These are phyloP conservation scores for Nyleta sp. DNA, from an alignment of 2,888 invertebrate genomes.

Conservation along the genomic window DNA sequence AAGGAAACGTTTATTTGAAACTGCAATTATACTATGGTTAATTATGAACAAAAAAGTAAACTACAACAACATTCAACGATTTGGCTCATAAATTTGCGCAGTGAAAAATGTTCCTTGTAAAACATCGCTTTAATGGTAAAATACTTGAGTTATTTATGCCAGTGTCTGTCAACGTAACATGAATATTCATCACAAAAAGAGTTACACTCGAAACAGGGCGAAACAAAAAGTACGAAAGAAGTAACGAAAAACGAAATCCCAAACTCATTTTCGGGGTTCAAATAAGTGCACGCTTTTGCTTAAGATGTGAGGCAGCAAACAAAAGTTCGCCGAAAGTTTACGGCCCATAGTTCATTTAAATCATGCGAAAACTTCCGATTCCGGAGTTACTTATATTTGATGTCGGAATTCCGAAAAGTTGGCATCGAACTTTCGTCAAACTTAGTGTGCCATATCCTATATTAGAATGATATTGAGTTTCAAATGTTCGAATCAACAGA, in stretches of 20 bases:
- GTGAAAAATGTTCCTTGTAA: conserved; percentile 25
- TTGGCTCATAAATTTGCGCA: conserved; percentile 16
- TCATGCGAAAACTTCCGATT: conserved; percentile 59
- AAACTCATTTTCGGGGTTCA: conserved; percentile 1
- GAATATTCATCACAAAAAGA: conserved; percentile 26
- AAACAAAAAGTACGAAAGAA: conserved; percentile 1
- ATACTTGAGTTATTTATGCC: conserved; percentile 43
- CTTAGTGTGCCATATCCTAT: conserved; percentile 16
- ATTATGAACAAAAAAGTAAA: conserved; percentile 22
- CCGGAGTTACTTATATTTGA: conserved; percentile 50
- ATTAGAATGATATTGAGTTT: conserved; percentile 45
- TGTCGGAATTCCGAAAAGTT: conserved; percentile 30
- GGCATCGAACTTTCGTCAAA: conserved; percentile 47
- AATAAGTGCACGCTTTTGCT: conserved; percentile 19
- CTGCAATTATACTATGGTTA: no score
- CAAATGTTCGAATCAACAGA: conserved; percentile 36
- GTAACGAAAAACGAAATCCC: neutral
- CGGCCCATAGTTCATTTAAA: conserved; percentile 48
- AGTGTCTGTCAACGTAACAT: conserved; percentile 33
- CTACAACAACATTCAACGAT: conserved; percentile 14
- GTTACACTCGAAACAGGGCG: neutral
- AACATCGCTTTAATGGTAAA: conserved; percentile 39
- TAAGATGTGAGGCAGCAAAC: conserved; percentile 42
- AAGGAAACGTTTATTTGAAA: no score
- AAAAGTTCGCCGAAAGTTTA: conserved; percentile 52